A percentile compares a stretch with the other conserved stretches of the same genome.
Evolutionary conservation across 2,888 invertebrate species (phyloP).

Genomic region (Leptinotarsa peninsularis): DNA sequence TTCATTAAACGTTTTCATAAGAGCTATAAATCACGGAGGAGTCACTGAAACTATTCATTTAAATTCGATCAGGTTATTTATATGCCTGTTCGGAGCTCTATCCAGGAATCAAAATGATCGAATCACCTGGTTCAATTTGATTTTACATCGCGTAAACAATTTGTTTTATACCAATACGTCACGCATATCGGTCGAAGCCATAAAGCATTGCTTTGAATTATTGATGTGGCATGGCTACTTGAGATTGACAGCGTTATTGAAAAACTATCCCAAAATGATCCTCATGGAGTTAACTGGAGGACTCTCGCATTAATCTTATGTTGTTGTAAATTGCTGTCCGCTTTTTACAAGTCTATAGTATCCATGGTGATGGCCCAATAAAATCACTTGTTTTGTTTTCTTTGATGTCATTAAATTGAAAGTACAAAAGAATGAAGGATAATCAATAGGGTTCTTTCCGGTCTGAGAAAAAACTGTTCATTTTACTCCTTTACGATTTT

Average conservation of each 20-base stretch:
- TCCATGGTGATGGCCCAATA: not conserved
- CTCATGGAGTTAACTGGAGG: not conserved
- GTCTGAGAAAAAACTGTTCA: no score
- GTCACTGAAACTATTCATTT: conserved; percentile 2
- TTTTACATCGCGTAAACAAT: not conserved
- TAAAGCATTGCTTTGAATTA: not conserved
- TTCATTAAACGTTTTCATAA: not conserved
- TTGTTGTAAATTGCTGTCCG: not conserved
- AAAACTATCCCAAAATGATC: not conserved
- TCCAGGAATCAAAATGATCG: not conserved
- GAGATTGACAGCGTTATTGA: not conserved
- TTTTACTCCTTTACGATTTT: no score
- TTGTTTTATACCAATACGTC: conserved; percentile 7
- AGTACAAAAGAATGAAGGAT: not conserved
- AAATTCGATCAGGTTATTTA: not conserved
- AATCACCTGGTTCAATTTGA: conserved; percentile 17
- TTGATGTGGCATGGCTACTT: not conserved
- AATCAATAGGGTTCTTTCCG: no score
- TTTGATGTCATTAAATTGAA: not conserved
- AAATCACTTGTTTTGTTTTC: not conserved
- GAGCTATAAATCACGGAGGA: conserved; percentile 4
- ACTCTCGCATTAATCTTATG: not conserved
- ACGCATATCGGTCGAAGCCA: not conserved
- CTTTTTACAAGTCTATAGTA: not conserved
- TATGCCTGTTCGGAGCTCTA: not conserved